Conservation (phyloP, 1,140 invertebrate species). For the Cephus cinctus region DNA sequence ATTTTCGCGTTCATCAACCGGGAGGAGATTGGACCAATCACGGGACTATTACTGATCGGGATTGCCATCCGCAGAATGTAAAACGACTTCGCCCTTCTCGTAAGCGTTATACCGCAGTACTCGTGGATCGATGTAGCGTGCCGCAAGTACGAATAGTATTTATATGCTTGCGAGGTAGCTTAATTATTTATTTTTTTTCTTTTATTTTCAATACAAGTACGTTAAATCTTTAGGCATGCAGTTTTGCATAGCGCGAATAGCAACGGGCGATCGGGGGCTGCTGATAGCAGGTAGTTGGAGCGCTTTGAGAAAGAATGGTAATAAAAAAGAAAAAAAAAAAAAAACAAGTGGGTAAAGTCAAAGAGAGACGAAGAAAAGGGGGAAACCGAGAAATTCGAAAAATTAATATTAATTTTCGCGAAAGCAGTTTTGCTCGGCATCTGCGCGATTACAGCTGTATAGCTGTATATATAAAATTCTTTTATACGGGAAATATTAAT, state of each 20-base stretch:
- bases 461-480: too few species aligned
- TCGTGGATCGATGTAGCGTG: too few species aligned
- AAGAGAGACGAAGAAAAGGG: not conserved
- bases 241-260: slow-evolving; percentile 12
- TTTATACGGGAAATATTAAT: too few species aligned
- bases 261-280: slow-evolving; percentile 14
- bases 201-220: too few species aligned
- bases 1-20: slow-evolving; percentile 24
- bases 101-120: slow-evolving; percentile 9
- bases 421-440: too few species aligned
- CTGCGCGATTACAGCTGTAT: too few species aligned
- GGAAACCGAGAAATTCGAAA: slow-evolving; percentile 1
- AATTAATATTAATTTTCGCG: slow-evolving; percentile 16
- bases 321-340: slow-evolving; percentile 3
- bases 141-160: too few species aligned
- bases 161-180: too few species aligned
- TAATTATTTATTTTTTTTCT: too few species aligned
- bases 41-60: slow-evolving; percentile 18
- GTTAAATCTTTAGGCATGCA: too few species aligned
- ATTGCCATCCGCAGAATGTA: slow-evolving; percentile 1
- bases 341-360: not conserved
- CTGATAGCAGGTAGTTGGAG: slow-evolving; percentile 14
- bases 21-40: slow-evolving; percentile 29
- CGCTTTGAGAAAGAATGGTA: slow-evolving; percentile 13
- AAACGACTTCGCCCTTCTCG: slow-evolving; percentile 17